phyloP scores from a whole-genome alignment of 2,113 vertebrate species.

The Condylura cristata region DNA sequence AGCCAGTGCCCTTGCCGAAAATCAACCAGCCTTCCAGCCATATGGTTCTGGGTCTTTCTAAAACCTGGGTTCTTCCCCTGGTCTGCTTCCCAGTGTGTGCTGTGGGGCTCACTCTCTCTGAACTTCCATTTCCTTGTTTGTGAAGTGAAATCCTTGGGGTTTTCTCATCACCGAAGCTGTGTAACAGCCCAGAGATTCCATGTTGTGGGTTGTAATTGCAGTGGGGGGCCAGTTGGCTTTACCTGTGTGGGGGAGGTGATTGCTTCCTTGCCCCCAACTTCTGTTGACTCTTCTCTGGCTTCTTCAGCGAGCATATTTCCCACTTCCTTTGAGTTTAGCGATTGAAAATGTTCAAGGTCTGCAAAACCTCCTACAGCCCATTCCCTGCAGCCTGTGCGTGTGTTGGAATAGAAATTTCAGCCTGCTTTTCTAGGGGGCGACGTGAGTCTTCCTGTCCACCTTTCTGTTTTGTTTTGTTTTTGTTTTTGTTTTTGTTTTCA shows the following conservation, averaged over 20 bases:
- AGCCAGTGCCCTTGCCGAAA: background rate
- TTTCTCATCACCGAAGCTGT: background rate
- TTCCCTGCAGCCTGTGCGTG: background rate
- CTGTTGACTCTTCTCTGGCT: background rate
- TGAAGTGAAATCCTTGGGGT: background rate
- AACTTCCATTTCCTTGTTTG: background rate
- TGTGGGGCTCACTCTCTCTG: background rate
- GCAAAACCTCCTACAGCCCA: background rate
- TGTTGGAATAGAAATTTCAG: background rate
- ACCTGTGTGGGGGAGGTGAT: background rate
- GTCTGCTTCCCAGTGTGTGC: background rate
- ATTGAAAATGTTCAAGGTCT: background rate
- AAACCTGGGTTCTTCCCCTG: background rate
- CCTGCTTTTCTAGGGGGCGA: background rate
- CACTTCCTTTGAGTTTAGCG: background rate
- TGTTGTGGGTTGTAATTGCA: background rate
- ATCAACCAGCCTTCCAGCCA: background rate
- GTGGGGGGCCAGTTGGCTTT: background rate
- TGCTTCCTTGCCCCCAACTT: rapidly evolving
- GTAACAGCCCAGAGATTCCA: background rate
- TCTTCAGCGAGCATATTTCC: background rate
- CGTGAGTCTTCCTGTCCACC: background rate
- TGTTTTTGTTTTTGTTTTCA: too few relatives aligned
- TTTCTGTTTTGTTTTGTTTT: too few relatives aligned
- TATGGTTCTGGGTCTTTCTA: background rate